Evolutionary conservation across 2,888 invertebrate species (phyloP).

Genomic region (Proisotoma minuta): DNA sequence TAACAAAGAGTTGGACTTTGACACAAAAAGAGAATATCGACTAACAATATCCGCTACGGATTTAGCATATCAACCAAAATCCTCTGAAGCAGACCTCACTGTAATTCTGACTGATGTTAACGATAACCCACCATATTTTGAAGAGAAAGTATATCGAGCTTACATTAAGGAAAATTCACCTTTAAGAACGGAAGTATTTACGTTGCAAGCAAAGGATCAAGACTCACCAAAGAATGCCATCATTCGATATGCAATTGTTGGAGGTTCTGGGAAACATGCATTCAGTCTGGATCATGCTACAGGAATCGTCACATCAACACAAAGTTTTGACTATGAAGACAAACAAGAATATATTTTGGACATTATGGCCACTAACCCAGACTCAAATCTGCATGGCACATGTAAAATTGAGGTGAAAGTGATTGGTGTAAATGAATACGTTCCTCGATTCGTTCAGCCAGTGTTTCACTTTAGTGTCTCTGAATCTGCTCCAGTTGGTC

Average conservation of each 20-base stretch:
- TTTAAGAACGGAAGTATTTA: slow-evolving; percentile 84
- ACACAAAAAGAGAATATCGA: slow-evolving; percentile 74
- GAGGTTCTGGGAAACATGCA: slow-evolving; percentile 69
- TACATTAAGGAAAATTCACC: slow-evolving; percentile 84
- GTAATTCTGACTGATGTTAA: slow-evolving; percentile 87
- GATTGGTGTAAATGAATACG: slow-evolving; percentile 90
- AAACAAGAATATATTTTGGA: slow-evolving; percentile 64
- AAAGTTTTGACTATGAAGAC: slow-evolving; percentile 69
- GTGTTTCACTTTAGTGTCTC: slow-evolving; percentile 86
- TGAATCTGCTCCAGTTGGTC: slow-evolving; percentile 86
- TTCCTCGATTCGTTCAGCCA: slow-evolving; percentile 85
- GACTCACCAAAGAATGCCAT: slow-evolving; percentile 79
- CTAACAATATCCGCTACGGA: slow-evolving; percentile 84
- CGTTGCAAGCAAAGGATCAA: slow-evolving; percentile 79
- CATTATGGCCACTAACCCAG: slow-evolving; percentile 78
- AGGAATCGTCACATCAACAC: slow-evolving; percentile 81
- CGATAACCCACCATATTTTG: slow-evolving; percentile 83
- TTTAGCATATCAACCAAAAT: slow-evolving; percentile 70
- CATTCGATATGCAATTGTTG: slow-evolving; percentile 60
- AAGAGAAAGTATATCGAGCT: slow-evolving; percentile 74
- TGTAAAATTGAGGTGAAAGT: slow-evolving; percentile 68
- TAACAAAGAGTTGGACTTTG: slow-evolving; percentile 76
- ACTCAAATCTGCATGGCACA: slow-evolving; percentile 65
- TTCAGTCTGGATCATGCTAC: slow-evolving; percentile 82
- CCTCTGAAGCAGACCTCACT: slow-evolving; percentile 76